Evolutionary conservation across 2,797 vertebrate species (phyloP).

Genomic region (Galago senegalensis): DNA sequence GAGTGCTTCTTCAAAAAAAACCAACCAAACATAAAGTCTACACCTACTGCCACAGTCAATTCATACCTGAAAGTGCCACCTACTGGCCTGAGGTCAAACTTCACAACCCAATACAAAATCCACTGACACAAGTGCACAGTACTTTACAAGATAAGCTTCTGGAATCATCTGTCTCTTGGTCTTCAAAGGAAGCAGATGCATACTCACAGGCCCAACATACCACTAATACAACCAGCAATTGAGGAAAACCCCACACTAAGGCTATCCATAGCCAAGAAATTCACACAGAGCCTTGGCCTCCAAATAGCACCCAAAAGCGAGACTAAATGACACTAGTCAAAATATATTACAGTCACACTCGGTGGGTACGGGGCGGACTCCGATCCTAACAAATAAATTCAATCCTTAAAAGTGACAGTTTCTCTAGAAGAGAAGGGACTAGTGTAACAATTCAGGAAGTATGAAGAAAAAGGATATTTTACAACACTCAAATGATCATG

Average conservation of each 20-base stretch:
- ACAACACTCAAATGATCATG: no score
- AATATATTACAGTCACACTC: background rate
- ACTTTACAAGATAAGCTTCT: background rate
- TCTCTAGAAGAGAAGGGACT: background rate
- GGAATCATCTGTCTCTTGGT: background rate
- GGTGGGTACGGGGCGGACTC: background rate
- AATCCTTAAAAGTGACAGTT: background rate
- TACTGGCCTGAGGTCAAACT: background rate
- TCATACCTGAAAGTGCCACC: background rate
- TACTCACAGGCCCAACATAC: background rate
- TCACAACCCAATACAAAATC: background rate
- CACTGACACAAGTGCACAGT: background rate
- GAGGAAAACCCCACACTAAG: background rate
- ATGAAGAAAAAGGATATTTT: background rate
- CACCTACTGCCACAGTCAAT: background rate
- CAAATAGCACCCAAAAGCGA: background rate
- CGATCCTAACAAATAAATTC: background rate
- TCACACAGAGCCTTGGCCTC: background rate
- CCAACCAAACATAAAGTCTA: background rate
- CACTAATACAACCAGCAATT: background rate
- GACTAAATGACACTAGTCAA: background rate
- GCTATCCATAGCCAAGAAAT: background rate
- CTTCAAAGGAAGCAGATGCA: background rate
- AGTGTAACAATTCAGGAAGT: background rate
- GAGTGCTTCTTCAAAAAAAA: background rate